A percentile compares a stretch with the other conserved stretches of the same genome.
phyloP scores from a whole-genome alignment of 1,140 invertebrate species.

The Glossosoma conforme region DNA sequence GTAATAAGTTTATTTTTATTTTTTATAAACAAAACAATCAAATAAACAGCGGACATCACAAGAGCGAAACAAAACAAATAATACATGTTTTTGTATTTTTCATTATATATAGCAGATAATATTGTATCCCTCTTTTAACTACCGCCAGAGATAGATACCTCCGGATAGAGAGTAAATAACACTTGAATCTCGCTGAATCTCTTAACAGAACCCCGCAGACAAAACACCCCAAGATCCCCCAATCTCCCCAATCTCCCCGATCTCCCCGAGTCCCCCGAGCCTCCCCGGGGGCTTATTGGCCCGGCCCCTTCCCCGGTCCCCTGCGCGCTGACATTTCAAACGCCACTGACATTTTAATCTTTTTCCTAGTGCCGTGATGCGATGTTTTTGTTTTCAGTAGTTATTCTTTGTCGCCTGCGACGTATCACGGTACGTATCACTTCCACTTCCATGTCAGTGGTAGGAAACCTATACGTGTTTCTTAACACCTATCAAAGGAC shows the following conservation, averaged over 20 bases:
- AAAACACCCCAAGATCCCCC: conserved; percentile 22
- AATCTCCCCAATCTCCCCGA: conserved; percentile 1
- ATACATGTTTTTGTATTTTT: no score
- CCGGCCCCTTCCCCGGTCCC: conserved; percentile 1
- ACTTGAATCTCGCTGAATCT: conserved; percentile 27
- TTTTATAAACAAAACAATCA: no score
- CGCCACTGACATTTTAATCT: conserved; percentile 33
- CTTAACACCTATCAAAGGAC: no score
- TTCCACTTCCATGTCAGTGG: no score
- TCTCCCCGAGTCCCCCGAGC: no score
- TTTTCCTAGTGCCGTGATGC: conserved; percentile 28
- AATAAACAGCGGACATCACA: no score
- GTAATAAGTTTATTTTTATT: no score
- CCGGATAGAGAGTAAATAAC: conserved; percentile 8
- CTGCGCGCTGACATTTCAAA: conserved; percentile 30
- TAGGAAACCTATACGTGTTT: no score
- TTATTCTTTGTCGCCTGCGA: conserved; percentile 8
- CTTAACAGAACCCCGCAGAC: conserved; percentile 23
- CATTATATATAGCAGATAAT: no score
- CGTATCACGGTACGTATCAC: neutral
- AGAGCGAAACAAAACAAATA: no score
- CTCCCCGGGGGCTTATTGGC: conserved; percentile 13
- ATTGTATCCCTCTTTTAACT: no score
- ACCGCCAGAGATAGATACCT: conserved; percentile 13
- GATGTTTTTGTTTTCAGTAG: conserved; percentile 29